These are phyloP conservation scores for Heliconius charithonia DNA, from an alignment of 2,888 invertebrate genomes.

Conservation along the genomic window DNA sequence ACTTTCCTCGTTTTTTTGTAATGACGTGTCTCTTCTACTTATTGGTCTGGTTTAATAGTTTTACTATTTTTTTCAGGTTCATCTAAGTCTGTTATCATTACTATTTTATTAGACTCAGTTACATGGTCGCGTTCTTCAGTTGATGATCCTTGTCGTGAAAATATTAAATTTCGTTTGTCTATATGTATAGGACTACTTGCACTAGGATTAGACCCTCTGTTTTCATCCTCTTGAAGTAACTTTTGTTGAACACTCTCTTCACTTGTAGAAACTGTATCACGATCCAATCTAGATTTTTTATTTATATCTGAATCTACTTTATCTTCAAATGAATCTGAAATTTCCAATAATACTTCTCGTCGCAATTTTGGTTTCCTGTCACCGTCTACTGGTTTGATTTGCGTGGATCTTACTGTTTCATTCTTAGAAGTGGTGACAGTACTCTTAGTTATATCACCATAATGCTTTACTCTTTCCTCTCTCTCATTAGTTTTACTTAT, in stretches of 20 bases:
- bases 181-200: constrained; percentile 69
- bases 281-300: constrained; percentile 60
- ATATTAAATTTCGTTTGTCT: constrained; percentile 72
- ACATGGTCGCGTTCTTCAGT: constrained; percentile 71
- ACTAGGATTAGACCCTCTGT: constrained; percentile 68
- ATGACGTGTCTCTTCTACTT: constrained; percentile 65
- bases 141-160: constrained; percentile 81
- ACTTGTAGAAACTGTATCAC: constrained; percentile 62
- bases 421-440: constrained; percentile 86
- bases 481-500: constrained; percentile 79
- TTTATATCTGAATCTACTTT: constrained; percentile 65
- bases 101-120: constrained; percentile 22
- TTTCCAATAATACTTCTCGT: constrained; percentile 88
- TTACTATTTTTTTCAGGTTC: constrained; percentile 45
- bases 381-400: constrained; percentile 65
- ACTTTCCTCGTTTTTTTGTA: constrained; percentile 58
- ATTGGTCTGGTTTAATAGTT: constrained; percentile 32
- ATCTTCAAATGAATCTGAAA: constrained; percentile 89
- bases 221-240: constrained; percentile 72
- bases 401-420: constrained; percentile 78
- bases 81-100: constrained; percentile 58
- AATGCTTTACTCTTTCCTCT: constrained; percentile 73
- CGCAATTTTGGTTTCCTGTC: constrained; percentile 81
- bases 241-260: constrained; percentile 61
- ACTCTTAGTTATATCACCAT: constrained; percentile 85